These are phyloP conservation scores for Lagocephalus sceleratus DNA, from an alignment of 2,797 vertebrate genomes.

Conservation along the genomic window DNA sequence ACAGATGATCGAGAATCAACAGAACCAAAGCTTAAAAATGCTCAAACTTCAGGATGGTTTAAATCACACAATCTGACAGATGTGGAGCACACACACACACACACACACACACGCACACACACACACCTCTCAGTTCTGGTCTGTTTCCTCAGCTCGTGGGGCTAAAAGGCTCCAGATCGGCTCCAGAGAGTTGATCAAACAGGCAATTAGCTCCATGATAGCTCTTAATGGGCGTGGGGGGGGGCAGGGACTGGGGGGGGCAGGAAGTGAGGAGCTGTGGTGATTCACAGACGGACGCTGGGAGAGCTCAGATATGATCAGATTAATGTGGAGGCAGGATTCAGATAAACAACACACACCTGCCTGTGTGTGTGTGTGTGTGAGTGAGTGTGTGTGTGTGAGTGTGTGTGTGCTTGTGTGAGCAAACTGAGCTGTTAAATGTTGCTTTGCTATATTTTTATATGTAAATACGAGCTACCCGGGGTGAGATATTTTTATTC, in stretches of 20 bases:
- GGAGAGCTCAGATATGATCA: constrained; percentile 21
- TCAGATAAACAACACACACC: constrained; percentile 9
- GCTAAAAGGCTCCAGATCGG: constrained; percentile 65
- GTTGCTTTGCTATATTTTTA: constrained; percentile 93
- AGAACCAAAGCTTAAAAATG: too few species aligned
- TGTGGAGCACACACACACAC: neutral
- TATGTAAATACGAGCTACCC: constrained; percentile 78
- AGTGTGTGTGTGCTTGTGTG: constrained; percentile 21
- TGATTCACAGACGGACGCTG: constrained; percentile 50
- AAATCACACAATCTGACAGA: constrained; percentile 13
- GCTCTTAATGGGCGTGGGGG: constrained; percentile 63
- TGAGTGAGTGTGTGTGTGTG: constrained; percentile 40
- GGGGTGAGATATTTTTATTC: constrained; percentile 75
- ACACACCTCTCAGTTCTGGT: neutral
- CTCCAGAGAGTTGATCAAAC: constrained; percentile 69
- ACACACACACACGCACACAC: neutral
- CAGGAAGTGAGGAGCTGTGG: constrained; percentile 48
- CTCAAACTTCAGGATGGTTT: too few species aligned
- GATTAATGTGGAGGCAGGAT: constrained; percentile 13
- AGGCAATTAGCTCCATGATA: constrained; percentile 71
- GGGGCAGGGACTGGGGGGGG: constrained; percentile 8
- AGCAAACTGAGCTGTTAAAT: constrained; percentile 69
- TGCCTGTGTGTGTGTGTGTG: constrained; percentile 12
- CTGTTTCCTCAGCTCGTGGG: constrained; percentile 31
- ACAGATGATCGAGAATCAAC: neutral